Conservation (phyloP, 2,113 vertebrate genomes). For the Gasterosteus aculeatus region DNA sequence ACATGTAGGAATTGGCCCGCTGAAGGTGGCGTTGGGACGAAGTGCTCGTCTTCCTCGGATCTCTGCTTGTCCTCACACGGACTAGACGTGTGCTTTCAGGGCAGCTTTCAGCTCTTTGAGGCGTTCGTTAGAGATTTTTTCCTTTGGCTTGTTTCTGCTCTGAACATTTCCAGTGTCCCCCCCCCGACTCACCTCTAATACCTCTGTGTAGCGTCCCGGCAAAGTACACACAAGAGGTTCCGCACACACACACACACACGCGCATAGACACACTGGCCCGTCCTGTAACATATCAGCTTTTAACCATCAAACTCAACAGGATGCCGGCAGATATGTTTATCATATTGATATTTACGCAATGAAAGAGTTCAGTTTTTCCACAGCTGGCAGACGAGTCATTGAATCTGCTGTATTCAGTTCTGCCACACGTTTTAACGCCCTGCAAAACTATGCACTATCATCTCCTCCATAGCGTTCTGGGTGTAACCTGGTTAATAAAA, state of each 20-base stretch:
- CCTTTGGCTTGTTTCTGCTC: slow-evolving; percentile 33
- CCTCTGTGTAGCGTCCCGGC: slow-evolving; percentile 55
- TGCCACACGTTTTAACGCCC: slow-evolving; percentile 74
- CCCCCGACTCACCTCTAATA: slow-evolving; percentile 17
- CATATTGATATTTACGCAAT: slow-evolving; percentile 83
- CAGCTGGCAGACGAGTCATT: slow-evolving; percentile 69
- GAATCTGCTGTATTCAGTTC: slow-evolving; percentile 71
- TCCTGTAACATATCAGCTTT: slow-evolving; percentile 77
- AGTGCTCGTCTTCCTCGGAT: slow-evolving; percentile 43
- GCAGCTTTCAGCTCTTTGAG: slow-evolving; percentile 45
- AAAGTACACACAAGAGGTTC: slow-evolving; percentile 51
- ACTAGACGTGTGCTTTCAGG: slow-evolving; percentile 76
- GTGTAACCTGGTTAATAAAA: slow-evolving; percentile 62
- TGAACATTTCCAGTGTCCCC: slow-evolving; percentile 39
- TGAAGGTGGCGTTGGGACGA: slow-evolving; percentile 45
- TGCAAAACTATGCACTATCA: slow-evolving; percentile 81
- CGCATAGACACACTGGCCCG: slow-evolving; percentile 24
- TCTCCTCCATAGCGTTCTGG: slow-evolving; percentile 43
- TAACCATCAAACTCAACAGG: slow-evolving; percentile 57
- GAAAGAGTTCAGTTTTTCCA: slow-evolving; percentile 71
- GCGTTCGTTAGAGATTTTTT: slow-evolving; percentile 56
- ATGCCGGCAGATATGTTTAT: slow-evolving; percentile 80
- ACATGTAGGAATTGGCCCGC: slow-evolving; percentile 41
- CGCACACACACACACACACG: slow-evolving; percentile 21
- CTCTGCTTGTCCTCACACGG: slow-evolving; percentile 63